Evolutionary conservation across 1,140 invertebrate species (phyloP).

Genomic region (Andrena cerasifolii): DNA sequence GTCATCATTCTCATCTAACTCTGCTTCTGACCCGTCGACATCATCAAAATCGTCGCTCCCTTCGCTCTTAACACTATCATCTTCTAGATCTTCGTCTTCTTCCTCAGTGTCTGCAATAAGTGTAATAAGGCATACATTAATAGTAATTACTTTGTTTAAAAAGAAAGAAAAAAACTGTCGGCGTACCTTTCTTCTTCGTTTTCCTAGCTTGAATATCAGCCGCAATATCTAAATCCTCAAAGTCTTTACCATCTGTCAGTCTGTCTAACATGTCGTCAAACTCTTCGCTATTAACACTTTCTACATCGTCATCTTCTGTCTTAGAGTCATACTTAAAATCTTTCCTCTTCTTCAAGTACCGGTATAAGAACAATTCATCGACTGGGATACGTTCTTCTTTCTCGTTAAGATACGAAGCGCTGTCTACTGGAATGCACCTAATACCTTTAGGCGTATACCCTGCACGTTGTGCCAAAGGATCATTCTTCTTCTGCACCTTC

Average conservation of each 20-base stretch:
- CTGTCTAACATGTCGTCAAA: conserved; percentile 92
- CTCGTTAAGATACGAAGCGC: conserved; percentile 87
- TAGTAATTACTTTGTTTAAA: conserved; percentile 5
- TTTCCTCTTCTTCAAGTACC: conserved; percentile 81
- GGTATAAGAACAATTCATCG: conserved; percentile 92
- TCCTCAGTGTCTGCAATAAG: conserved; percentile 34
- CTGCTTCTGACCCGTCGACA: conserved; percentile 71
- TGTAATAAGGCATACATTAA: conserved; percentile 3
- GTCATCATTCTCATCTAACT: conserved; percentile 63
- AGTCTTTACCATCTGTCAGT: conserved; percentile 84
- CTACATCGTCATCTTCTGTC: conserved; percentile 83
- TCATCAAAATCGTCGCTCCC: conserved; percentile 74
- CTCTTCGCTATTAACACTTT: conserved; percentile 94
- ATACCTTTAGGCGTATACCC: conserved; percentile 85
- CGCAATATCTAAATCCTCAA: conserved; percentile 84
- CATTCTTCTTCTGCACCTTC: conserved; percentile 71
- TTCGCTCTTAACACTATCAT: conserved; percentile 77
- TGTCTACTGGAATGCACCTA: conserved; percentile 86
- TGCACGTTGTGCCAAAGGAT: conserved; percentile 80
- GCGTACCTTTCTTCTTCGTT: conserved; percentile 73
- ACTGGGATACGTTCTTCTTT: conserved; percentile 88
- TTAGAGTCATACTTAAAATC: conserved; percentile 66
- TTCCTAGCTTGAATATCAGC: conserved; percentile 78
- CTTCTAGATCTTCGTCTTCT: conserved; percentile 69
- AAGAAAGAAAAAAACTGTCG: neutral